Evolutionary conservation across 1,140 invertebrate species (phyloP).

Genomic region (Chelonus insularis): DNA sequence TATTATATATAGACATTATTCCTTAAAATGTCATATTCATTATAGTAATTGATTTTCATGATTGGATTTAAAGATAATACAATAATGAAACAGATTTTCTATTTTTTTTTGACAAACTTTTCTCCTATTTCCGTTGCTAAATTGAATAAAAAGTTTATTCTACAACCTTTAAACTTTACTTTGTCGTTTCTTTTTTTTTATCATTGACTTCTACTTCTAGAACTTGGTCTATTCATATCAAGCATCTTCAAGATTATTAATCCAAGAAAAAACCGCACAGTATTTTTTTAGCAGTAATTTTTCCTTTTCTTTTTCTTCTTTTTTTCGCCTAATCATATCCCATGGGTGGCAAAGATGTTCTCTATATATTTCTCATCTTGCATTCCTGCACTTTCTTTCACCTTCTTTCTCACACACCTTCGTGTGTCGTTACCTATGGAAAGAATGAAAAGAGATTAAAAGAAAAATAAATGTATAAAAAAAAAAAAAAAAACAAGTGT

Average conservation of each 20-base stretch:
- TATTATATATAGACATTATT: too few species aligned
- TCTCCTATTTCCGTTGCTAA: too few species aligned
- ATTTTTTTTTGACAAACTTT: too few species aligned
- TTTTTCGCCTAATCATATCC: slow-evolving; percentile 18
- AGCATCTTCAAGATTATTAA: slow-evolving; percentile 30
- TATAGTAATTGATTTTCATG: too few species aligned
- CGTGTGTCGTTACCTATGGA: background rate
- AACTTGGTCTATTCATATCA: background rate
- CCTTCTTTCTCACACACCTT: background rate
- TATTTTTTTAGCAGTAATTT: slow-evolving; percentile 11
- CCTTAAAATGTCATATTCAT: too few species aligned
- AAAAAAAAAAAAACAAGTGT: background rate
- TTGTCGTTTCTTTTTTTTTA: background rate
- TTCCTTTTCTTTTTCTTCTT: slow-evolving; percentile 1
- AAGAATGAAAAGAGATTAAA: slow-evolving; percentile 14
- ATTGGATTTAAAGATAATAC: too few species aligned
- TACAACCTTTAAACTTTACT: too few species aligned
- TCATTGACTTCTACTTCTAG: background rate
- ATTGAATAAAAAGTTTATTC: too few species aligned
- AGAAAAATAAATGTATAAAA: slow-evolving; percentile 3
- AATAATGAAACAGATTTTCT: too few species aligned
- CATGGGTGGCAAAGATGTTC: slow-evolving; percentile 22
- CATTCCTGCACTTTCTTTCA: slow-evolving; percentile 16
- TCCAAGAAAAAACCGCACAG: slow-evolving; percentile 26
- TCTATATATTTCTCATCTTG: slow-evolving; percentile 25